Evolutionary conservation across 92 coral and sea anemone genomes (phyloP), one percentile per base, ranked within the genome.

Genomic region (Plumapathes pennacea): DNA sequence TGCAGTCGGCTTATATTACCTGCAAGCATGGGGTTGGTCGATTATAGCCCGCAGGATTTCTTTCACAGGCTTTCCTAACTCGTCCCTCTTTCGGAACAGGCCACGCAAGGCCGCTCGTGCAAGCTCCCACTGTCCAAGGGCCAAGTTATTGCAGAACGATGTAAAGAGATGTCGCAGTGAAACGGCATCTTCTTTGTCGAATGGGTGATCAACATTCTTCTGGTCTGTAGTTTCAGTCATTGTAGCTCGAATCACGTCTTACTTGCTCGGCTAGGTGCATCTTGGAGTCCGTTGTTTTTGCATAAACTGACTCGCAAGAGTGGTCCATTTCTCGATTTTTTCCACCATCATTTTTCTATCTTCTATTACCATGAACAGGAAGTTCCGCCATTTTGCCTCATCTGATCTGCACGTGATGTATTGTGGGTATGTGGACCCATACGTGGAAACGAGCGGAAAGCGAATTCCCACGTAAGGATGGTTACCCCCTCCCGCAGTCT

Each of bases 71-170:
- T 91, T 80, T 1, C 78, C 73, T 7, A 79, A 73, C 33, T 54
- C 26, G 53, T 63, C 44, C 21, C 83, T 52, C 38, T 62, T 81
- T 37, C 59, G 43, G 41, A 69, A 61, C 46, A 92, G 64, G 13
- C 71, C 72, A 54, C 64, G 71, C 33, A 92, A 60, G 45, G 96
- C 88, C 18, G 80, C 96, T 39, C 98, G 72, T 3, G 98, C 85
- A 46, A 92, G 34, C 53, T 92, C 98, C 98, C 98, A 92, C 66
- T 92, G 98, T 0, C 98, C 96, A 21, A 92, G 78, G 25, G 89
- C 80, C 39, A 92, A 72, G 62, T 89, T 77, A 50, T 92, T 88
- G 50, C 89, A 80, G 27, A 88, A 81, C 25, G 91, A 77, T 4
- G 71, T 77, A 50, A 80, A 92, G 19, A 92, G 85, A 48, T 74